phyloP scores from a whole-genome alignment of 2,113 vertebrate genomes.

The Todiramphus chloris region DNA sequence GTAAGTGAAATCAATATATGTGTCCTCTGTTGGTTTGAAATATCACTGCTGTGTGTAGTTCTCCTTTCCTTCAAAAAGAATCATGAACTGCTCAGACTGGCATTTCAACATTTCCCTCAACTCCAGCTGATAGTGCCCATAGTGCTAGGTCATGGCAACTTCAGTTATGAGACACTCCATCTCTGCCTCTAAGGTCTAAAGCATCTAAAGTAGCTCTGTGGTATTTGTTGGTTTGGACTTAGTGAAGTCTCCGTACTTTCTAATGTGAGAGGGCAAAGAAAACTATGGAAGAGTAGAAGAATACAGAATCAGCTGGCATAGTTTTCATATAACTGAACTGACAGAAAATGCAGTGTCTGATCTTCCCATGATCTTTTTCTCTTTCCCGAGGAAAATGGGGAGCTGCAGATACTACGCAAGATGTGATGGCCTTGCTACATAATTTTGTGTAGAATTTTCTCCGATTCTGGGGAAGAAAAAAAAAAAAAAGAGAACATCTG shows the following conservation, averaged over 20 bases:
- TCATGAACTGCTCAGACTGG: neutral
- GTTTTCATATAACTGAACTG: neutral
- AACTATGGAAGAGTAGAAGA: neutral
- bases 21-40: neutral
- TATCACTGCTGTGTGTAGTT: neutral
- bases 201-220: neutral
- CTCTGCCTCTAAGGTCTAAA: neutral
- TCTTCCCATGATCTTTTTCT: neutral
- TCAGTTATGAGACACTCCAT: neutral
- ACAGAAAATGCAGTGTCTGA: neutral
- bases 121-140: neutral
- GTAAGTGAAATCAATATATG: neutral
- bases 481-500: neutral
- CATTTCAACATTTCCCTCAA: neutral
- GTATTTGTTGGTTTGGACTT: neutral
- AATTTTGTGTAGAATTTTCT: neutral
- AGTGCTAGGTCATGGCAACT: neutral
- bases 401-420: neutral
- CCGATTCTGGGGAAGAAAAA: neutral
- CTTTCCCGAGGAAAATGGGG: neutral
- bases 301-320: neutral
- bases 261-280: neutral
- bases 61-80: neutral
- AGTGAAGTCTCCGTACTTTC: neutral
- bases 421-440: neutral